phyloP scores from a whole-genome alignment of 1,140 invertebrate species.

The Trigoniulus corallinus region DNA sequence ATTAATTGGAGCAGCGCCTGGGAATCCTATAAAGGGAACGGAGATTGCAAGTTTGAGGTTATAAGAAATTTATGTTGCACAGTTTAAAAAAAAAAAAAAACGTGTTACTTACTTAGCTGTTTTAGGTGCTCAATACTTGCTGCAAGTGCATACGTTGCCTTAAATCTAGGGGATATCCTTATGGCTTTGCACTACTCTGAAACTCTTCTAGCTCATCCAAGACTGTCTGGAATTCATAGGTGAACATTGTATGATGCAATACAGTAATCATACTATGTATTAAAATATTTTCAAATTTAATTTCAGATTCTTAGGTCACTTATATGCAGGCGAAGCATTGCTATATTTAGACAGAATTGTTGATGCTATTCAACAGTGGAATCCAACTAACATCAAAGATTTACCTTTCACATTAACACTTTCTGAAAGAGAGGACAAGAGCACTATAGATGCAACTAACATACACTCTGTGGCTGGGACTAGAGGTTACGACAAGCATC shows the following conservation, averaged over 20 bases:
- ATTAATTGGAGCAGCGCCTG: conserved; percentile 6
- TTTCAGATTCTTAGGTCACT: conserved; percentile 63
- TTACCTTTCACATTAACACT: conserved; percentile 29
- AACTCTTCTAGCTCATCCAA: conserved; percentile 42
- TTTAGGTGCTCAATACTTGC: conserved; percentile 50
- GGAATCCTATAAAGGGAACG: conserved; percentile 11
- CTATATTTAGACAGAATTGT: conserved; percentile 61
- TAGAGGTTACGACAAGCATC: no score
- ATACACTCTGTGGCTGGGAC: no score
- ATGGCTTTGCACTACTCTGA: conserved; percentile 61
- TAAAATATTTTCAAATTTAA: conserved; percentile 16
- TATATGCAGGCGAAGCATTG: conserved; percentile 79
- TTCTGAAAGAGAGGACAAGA: conserved; percentile 17
- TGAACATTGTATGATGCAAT: conserved; percentile 16
- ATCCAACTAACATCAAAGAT: conserved; percentile 53
- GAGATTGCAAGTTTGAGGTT: conserved; percentile 10
- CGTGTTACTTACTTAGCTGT: no score
- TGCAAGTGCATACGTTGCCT: conserved; percentile 59
- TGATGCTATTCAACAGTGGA: conserved; percentile 69
- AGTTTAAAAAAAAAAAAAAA: no score
- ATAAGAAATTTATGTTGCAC: not conserved
- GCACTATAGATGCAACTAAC: no score
- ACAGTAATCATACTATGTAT: not conserved
- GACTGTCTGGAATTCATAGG: conserved; percentile 45
- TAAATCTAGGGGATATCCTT: conserved; percentile 68